Base-by-base conservation (phyloP, 2,797 vertebrate species). In the Helicolenus hilgendorfi region DNA sequence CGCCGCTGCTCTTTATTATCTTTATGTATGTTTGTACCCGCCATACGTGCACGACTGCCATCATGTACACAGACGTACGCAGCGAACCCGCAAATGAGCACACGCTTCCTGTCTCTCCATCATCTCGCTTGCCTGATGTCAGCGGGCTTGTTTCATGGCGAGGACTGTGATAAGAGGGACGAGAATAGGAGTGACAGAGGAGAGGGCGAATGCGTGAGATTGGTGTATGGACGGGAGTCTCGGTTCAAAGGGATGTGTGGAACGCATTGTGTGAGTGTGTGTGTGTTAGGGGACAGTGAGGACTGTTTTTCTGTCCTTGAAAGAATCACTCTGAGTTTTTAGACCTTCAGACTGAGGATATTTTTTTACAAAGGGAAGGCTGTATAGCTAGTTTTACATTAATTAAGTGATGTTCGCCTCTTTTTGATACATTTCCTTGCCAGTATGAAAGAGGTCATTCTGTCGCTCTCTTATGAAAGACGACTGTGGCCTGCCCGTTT, bases 261-360 rank as follows among this genome's bases (percentile, higher is more conserved):
- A 72, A 72, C 11, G 33, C 29, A 33, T 70, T 73, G 55, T 62
- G 78, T 24, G n/a, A 22, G 63, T 80, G 77, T 24, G n/a, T 26
- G 63, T 80, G 77, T 69, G 77, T 62, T 36, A 55, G 35, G 36
- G 10, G 26, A 65, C 24, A 77, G 41, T 7, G 4, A 3, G 15
- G 77, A 8, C 81, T 85, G 77, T 87, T 86, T 80, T 64, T 49
- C 53, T 53, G 85, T 86, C 85, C 83, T 91, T 91, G 79, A 87
- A 76, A 72, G 45, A 85, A 22, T 49, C 70, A 74, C 45, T 79
- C 31, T 53, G 55, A 85, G 53, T 84, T 81, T 80, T 67, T 22
- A 69, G 35, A 75, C 45, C 31, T 53, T 79, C 45, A 82, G 11
- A 75, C 35, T 64, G 29, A 73, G 62, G 31, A 41, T 27, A 9